Evolutionary conservation across 2,888 invertebrate genomes (phyloP).

Genomic region (Caenorhabditis sinica): DNA sequence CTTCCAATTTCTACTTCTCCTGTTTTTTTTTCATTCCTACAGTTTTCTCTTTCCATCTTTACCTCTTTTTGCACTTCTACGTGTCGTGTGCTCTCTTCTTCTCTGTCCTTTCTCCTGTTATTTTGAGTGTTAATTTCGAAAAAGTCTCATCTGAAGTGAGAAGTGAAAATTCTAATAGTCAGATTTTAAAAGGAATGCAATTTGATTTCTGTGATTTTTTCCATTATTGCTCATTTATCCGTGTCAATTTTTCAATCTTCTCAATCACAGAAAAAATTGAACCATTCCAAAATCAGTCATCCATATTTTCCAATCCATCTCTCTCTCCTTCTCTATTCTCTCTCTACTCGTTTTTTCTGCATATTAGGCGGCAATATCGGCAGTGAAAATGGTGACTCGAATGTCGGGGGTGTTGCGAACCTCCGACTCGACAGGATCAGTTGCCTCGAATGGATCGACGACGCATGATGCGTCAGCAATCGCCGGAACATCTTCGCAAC

Average conservation of each 20-base stretch:
- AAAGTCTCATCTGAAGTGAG: background rate
- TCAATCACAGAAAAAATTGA: background rate
- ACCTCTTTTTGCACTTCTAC: conserved; percentile 55
- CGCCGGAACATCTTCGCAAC: conserved; percentile 69
- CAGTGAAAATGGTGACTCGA: conserved; percentile 82
- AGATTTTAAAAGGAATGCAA: background rate
- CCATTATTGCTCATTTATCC: background rate
- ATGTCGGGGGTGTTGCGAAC: conserved; percentile 78
- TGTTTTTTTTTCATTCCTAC: conserved; percentile 23
- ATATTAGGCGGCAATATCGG: conserved; percentile 82
- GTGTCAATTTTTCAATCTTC: background rate
- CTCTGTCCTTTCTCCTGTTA: conserved; percentile 37
- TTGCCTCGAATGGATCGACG: conserved; percentile 70
- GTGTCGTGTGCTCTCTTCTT: conserved; percentile 58
- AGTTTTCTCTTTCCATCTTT: background rate
- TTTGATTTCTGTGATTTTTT: conserved; percentile 7
- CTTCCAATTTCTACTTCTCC: conserved; percentile 15
- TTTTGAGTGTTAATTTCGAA: conserved; percentile 19
- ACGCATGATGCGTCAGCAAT: conserved; percentile 61
- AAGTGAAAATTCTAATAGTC: conserved; percentile 20
- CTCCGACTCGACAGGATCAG: conserved; percentile 75
- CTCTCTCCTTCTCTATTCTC: conserved; percentile 33
- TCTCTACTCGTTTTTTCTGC: conserved; percentile 51
- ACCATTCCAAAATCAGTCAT: background rate
- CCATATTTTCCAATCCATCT: background rate